Evolutionary conservation across 2,113 vertebrate species (phyloP).

Genomic region (Gallinago undulata): DNA sequence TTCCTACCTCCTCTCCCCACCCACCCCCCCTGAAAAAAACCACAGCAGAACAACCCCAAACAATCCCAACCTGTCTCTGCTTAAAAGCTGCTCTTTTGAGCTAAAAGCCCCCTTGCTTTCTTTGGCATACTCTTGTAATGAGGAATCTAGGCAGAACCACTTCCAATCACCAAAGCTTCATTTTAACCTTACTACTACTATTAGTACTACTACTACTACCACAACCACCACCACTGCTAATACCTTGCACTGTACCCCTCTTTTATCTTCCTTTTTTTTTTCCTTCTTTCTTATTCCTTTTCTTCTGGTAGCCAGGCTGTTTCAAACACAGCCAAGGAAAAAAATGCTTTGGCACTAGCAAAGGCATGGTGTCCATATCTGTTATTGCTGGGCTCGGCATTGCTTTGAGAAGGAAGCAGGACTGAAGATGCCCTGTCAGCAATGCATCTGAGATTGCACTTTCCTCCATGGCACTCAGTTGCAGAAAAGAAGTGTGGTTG

Average conservation of each 20-base stretch:
- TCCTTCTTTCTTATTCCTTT: background rate
- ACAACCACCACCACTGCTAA: background rate
- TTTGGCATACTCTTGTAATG: background rate
- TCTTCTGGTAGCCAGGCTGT: background rate
- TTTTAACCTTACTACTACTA: background rate
- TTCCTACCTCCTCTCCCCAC: no score
- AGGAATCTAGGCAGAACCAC: background rate
- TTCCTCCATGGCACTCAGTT: background rate
- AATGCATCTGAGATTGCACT: background rate
- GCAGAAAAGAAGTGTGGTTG: background rate
- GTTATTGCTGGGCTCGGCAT: background rate
- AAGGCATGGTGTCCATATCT: background rate
- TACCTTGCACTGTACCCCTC: background rate
- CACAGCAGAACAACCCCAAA: background rate
- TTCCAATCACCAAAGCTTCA: background rate
- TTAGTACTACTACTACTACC: no score
- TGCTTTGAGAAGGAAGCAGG: background rate
- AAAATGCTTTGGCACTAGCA: background rate
- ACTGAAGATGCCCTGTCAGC: background rate
- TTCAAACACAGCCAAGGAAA: background rate
- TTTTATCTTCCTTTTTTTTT: background rate
- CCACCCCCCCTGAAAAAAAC: no score
- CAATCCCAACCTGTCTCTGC: background rate
- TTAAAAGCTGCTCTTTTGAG: background rate
- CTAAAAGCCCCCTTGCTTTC: background rate